Percentiles rank a stretch among this genome's conserved stretches.
These are phyloP conservation scores for Oceanites oceanicus DNA, from an alignment of 2,113 vertebrate genomes.

Conservation along the genomic window DNA sequence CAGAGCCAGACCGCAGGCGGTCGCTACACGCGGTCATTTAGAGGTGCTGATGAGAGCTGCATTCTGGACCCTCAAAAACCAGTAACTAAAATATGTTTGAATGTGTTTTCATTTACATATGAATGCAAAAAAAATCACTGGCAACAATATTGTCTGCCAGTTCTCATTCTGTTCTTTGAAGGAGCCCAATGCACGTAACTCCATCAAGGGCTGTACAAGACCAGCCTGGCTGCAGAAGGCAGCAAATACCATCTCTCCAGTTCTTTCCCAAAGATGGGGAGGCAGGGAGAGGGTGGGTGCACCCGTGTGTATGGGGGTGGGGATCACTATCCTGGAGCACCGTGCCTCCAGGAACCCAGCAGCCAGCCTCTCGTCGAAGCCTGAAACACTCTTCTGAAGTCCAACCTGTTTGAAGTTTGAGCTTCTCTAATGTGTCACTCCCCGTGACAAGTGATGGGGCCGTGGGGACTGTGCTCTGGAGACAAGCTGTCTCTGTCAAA, in stretches of 20 bases:
- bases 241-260: neutral
- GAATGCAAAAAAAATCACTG: neutral
- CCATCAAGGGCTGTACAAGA: neutral
- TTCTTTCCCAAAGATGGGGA: neutral
- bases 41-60: neutral
- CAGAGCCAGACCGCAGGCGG: neutral
- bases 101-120: neutral
- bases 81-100: neutral
- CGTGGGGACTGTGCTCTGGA: neutral
- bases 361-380: neutral
- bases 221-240: neutral
- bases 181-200: neutral
- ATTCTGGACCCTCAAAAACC: neutral
- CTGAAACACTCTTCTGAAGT: neutral
- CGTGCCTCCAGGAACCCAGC: neutral
- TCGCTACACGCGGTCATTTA: accelerated
- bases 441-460: neutral
- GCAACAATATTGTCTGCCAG: neutral
- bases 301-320: neutral
- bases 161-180: neutral
- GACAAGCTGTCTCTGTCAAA: neutral
- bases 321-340: neutral
- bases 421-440: neutral
- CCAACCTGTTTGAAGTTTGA: neutral
- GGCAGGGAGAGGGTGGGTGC: neutral